Percentiles rank a stretch among this genome's conserved stretches.
Evolutionary conservation across 2,888 invertebrate genomes (phyloP).

Genomic region (Cephus nigrinus): DNA sequence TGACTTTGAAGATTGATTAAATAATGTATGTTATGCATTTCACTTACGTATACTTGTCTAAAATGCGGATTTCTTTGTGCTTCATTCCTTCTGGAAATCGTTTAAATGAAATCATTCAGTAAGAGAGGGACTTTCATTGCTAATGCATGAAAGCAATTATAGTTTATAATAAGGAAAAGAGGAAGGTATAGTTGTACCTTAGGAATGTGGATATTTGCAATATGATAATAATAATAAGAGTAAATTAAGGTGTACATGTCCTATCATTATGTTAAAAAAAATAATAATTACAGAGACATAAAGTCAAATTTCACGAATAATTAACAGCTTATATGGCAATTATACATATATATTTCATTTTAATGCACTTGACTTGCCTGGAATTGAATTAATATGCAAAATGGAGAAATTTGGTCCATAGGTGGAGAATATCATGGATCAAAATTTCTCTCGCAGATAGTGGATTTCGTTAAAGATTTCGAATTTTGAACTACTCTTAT

Average conservation of each 20-base stretch:
- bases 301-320: background rate
- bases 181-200: background rate
- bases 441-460: background rate
- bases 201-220: background rate
- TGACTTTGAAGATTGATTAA: background rate
- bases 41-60: background rate
- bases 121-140: background rate
- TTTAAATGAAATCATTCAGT: background rate
- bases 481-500: background rate
- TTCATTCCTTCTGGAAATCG: background rate
- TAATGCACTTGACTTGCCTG: background rate
- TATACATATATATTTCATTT: background rate
- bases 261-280: background rate
- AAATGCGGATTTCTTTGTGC: background rate
- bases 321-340: background rate
- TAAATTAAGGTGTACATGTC: background rate
- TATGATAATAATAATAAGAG: background rate
- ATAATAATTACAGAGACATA: background rate
- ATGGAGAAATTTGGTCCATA: background rate
- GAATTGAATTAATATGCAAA: background rate
- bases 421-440: background rate
- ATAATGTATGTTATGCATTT: background rate
- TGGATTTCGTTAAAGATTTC: background rate
- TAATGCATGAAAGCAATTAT: background rate
- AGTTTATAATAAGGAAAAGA: background rate